Percentiles rank a stretch among this genome's conserved stretches.
Conservation (phyloP, 2,113 vertebrate genomes). For the Aegotheles bennettii region DNA sequence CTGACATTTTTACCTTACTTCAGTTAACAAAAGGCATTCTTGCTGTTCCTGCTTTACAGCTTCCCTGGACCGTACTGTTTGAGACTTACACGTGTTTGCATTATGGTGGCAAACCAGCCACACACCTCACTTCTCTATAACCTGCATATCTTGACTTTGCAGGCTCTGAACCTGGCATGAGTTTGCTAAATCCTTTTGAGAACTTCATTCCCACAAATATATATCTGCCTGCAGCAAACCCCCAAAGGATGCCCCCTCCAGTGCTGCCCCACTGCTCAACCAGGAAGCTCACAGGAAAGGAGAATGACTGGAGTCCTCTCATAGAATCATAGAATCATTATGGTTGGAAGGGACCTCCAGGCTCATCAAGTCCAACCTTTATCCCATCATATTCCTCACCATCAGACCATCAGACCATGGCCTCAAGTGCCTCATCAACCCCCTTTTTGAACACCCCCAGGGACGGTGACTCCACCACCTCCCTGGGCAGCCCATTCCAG, state of each 20-base stretch:
- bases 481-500: too few relatives aligned
- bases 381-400: too few relatives aligned
- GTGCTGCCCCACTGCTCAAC: background rate
- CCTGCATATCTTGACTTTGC: background rate
- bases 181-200: background rate
- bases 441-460: too few relatives aligned
- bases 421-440: too few relatives aligned
- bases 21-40: background rate
- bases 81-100: background rate
- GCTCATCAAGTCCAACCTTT: too few relatives aligned
- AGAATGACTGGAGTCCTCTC: rapidly evolving
- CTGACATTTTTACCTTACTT: background rate
- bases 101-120: background rate
- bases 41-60: background rate
- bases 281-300: background rate
- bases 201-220: background rate
- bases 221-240: background rate
- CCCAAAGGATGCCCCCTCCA: background rate
- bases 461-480: too few relatives aligned
- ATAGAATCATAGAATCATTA: too few relatives aligned
- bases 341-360: too few relatives aligned
- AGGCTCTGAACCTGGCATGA: background rate
- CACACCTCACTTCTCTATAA: background rate
- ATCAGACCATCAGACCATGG: too few relatives aligned
- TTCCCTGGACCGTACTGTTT: background rate